Conservation (phyloP, 1,140 invertebrate species). For the Aradophagus sp. region DNA sequence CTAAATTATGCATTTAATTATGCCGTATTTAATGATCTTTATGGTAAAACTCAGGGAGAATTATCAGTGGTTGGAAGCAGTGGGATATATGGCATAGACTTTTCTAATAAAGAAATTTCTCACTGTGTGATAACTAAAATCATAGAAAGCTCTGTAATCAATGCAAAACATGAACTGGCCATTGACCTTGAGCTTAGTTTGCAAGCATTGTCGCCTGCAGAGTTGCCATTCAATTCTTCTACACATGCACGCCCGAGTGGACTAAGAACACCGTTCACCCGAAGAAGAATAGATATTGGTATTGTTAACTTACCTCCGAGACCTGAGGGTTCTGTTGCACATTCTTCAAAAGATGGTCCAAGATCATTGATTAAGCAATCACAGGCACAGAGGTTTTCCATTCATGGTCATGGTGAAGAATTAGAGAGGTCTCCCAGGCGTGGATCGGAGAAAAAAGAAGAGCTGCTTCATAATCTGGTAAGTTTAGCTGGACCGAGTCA, state of each 20-base stretch:
- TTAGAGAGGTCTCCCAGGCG: no score
- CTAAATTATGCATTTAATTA: conserved; percentile 12
- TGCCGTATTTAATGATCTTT: conserved; percentile 15
- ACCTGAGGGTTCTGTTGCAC: conserved; percentile 9
- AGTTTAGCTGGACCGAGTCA: no score
- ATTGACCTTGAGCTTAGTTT: conserved; percentile 25
- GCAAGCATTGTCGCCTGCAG: conserved; percentile 13
- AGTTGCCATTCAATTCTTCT: conserved; percentile 16
- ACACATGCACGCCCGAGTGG: conserved; percentile 5
- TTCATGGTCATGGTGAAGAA: no score
- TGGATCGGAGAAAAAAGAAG: no score
- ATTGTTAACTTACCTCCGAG: conserved; percentile 6
- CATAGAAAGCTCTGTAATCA: conserved; percentile 32
- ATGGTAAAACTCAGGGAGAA: conserved; percentile 12
- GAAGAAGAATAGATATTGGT: conserved; percentile 10
- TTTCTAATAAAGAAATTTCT: conserved; percentile 25
- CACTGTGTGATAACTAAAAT: conserved; percentile 25
- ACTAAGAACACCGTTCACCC: conserved; percentile 12
- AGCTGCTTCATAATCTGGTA: no score
- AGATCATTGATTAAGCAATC: background rate
- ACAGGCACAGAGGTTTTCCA: no score
- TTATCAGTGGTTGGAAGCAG: conserved; percentile 10
- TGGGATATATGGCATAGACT: conserved; percentile 16
- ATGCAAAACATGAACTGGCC: conserved; percentile 16
- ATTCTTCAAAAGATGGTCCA: background rate